Evolutionary conservation across 2,888 invertebrate genomes (phyloP).

Genomic region (Octodonta nipae): DNA sequence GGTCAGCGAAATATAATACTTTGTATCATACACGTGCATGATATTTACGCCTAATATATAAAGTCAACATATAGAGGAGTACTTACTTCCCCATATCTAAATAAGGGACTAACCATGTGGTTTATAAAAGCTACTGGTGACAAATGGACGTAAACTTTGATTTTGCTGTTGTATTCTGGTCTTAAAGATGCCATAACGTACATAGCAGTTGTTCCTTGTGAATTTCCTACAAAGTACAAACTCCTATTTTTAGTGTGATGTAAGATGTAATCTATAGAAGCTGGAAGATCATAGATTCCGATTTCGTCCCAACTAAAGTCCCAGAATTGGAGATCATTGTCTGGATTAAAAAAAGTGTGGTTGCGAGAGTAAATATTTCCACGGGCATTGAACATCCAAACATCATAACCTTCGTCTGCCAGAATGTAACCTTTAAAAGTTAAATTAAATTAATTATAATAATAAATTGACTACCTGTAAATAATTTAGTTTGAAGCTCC

Average conservation of each 20-base stretch:
- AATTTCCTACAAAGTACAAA: conserved; percentile 69
- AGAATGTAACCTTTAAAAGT: conserved; percentile 14
- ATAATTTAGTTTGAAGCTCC: no score
- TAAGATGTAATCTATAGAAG: conserved; percentile 64
- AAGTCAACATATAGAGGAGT: no score
- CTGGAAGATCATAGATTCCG: conserved; percentile 63
- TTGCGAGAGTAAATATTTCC: conserved; percentile 20
- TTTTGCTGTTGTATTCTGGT: conserved; percentile 55
- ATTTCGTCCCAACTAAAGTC: conserved; percentile 68
- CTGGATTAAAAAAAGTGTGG: conserved; percentile 18
- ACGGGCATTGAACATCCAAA: conserved; percentile 25
- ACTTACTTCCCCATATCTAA: no score
- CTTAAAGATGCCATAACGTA: conserved; percentile 50
- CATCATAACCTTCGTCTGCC: conserved; percentile 26
- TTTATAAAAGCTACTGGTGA: conserved; percentile 57
- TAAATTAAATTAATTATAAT: no score
- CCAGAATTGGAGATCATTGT: conserved; percentile 30
- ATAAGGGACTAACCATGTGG: conserved; percentile 35
- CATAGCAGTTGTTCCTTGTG: conserved; percentile 54
- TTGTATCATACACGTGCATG: no score
- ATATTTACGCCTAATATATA: no score
- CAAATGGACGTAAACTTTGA: conserved; percentile 51
- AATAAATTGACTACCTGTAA: no score
- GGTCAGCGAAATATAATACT: no score
- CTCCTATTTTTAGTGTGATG: conserved; percentile 41